Evolutionary conservation across 1,140 invertebrate genomes (phyloP), one percentile per base, ranked within the genome.

Genomic region (Ganaspis sp.): DNA sequence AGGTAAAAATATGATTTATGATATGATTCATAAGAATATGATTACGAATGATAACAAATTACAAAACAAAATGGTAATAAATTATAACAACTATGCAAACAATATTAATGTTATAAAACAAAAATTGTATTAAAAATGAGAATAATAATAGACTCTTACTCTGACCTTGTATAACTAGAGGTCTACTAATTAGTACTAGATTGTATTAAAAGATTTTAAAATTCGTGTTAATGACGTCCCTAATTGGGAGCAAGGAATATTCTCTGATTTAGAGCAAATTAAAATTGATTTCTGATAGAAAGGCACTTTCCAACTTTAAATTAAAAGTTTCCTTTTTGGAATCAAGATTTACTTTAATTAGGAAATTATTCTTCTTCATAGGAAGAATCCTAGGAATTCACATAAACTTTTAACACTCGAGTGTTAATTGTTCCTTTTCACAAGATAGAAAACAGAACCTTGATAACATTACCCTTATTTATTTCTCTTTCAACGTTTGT

Each of bases 141-240:
- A n/a, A n/a, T n/a, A n/a, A n/a, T n/a, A n/a, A n/a, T n/a, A n/a
- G n/a, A n/a, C n/a, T n/a, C n/a, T n/a, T n/a, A n/a, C n/a, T n/a
- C n/a, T n/a, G n/a, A n/a, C n/a, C n/a, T n/a, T n/a, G 29, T 34
- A 34, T 6, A 34, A 49, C 6, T 9, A 49, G 45, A 49, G 15
- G 8, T 17, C 42, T 4, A n/a, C 45, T 49, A 49, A 49, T 49
- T 49, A 49, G 45, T 49, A 49, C n/a, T n/a, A 17, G n/a, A 49
- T 17, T 17, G n/a, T 49, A 17, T 49, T 49, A 5, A 49, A 49
- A 49, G 45, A 49, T 49, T 15, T 49, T 15, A 49, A 49, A 49
- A 49, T 17, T 49, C 45, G 45, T 49, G 45, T 49, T 49, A 49
- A 49, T 49, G 45, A n/a, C 45, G 45, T 49, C 45, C 45, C n/a